These are phyloP conservation scores for Paratrypauchen microcephalus DNA, from an alignment of 2,797 vertebrate species.

Conservation along the genomic window DNA sequence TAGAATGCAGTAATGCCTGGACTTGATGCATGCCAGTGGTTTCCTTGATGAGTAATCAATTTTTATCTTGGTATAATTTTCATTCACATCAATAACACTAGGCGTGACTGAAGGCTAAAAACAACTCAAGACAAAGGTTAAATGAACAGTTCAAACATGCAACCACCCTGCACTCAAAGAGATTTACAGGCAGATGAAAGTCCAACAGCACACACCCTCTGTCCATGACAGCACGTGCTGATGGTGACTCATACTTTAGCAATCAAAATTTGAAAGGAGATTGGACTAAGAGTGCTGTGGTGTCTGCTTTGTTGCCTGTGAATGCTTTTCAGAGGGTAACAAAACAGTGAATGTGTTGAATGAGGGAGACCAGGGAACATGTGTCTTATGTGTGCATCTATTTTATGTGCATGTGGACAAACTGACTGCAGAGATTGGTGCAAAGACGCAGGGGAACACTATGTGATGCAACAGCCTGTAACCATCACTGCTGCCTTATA, in stretches of 20 bases:
- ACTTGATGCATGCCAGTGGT: conserved; percentile 15
- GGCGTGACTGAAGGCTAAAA: conserved; percentile 12
- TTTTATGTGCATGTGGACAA: conserved; percentile 54
- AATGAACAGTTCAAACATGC: conserved; percentile 10
- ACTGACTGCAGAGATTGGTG: conserved; percentile 61
- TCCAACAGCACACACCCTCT: conserved; percentile 36
- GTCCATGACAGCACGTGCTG: conserved; percentile 35
- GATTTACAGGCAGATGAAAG: conserved; percentile 29
- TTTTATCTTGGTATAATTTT: conserved; percentile 27
- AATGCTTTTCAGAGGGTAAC: conserved; percentile 18
- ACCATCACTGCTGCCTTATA: conserved; percentile 33
- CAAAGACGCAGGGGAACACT: conserved; percentile 47
- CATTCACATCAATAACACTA: conserved; percentile 26
- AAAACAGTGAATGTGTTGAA: conserved; percentile 39
- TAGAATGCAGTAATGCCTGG: conserved; percentile 22
- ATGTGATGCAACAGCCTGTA: conserved; percentile 63
- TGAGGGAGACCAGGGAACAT: conserved; percentile 32
- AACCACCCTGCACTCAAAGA: conserved; percentile 12
- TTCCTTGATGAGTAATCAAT: conserved; percentile 41
- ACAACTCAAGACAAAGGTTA: conserved; percentile 13
- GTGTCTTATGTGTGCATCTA: conserved; percentile 54
- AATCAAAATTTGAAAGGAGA: conserved; percentile 9
- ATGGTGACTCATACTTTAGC: conserved; percentile 42
- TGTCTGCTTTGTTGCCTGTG: conserved; percentile 15
- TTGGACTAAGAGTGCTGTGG: neutral